Conservation (phyloP, 35 echinoderm and acorn worm genomes). For the Heliocidaris erythrogramma region DNA sequence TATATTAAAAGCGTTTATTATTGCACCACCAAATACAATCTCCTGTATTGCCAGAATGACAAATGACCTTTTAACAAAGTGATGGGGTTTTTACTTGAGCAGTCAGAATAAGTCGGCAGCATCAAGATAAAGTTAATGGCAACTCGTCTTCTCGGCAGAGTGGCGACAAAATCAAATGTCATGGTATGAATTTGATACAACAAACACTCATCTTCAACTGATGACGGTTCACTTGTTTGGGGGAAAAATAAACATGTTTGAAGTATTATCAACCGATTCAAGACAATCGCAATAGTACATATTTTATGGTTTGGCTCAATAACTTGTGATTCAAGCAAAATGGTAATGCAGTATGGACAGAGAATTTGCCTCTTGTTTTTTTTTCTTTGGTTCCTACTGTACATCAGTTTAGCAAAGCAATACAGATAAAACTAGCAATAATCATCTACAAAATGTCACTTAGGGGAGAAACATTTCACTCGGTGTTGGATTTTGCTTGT, state of each 20-base stretch:
- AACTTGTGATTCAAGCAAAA: no score
- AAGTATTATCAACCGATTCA: neutral
- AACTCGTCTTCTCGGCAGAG: neutral
- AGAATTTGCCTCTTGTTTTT: no score
- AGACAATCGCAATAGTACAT: no score
- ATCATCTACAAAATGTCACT: no score
- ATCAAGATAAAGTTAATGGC: neutral
- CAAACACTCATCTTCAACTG: neutral
- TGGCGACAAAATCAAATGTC: neutral
- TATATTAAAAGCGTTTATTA: constrained; percentile 10
- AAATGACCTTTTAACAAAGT: neutral
- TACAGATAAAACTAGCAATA: no score
- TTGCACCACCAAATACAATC: neutral
- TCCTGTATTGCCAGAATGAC: neutral
- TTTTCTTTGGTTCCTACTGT: no score
- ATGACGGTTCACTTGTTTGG: neutral
- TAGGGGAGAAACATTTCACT: no score
- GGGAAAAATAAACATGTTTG: neutral
- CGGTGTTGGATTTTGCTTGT: no score
- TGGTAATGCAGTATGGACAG: no score
- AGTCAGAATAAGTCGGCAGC: neutral
- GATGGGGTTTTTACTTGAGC: neutral
- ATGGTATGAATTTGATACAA: neutral
- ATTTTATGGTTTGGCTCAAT: no score
- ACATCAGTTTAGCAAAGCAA: no score